phyloP scores from a whole-genome alignment of 2,797 vertebrate species.

The Centroberyx gerrardi region DNA sequence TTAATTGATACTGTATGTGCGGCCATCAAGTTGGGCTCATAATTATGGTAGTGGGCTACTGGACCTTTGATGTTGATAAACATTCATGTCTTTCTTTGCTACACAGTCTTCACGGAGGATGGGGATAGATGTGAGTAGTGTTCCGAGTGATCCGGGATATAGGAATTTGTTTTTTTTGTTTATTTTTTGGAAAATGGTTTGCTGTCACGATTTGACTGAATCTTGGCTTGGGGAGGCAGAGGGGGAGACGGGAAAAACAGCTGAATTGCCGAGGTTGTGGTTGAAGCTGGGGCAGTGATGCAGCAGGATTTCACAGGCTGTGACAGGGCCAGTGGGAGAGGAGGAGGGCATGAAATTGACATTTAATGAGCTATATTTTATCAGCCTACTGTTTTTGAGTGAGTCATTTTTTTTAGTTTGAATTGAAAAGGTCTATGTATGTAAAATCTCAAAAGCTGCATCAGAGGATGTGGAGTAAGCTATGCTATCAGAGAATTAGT shows the following conservation, averaged over 20 bases:
- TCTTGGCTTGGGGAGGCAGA: conserved; percentile 37
- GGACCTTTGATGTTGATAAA: conserved; percentile 81
- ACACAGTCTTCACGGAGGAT: conserved; percentile 56
- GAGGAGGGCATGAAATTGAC: conserved; percentile 65
- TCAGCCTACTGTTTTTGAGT: conserved; percentile 15
- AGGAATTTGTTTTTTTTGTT: conserved; percentile 37
- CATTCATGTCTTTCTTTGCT: conserved; percentile 63
- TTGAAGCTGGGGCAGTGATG: conserved; percentile 87
- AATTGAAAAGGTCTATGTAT: conserved; percentile 34
- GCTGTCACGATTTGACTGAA: conserved; percentile 53
- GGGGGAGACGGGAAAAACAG: conserved; percentile 57
- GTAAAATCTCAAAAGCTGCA: conserved; percentile 36
- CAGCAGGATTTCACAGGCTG: conserved; percentile 87
- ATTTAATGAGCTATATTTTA: conserved; percentile 65
- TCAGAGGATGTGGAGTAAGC: conserved; percentile 38
- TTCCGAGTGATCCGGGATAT: conserved; percentile 25
- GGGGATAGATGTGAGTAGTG: conserved; percentile 11
- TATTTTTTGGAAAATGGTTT: conserved; percentile 20
- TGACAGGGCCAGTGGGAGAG: conserved; percentile 70
- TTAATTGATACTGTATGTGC: conserved; percentile 47
- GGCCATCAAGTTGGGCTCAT: conserved; percentile 63
- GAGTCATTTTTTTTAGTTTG: conserved; percentile 58
- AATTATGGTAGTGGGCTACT: conserved; percentile 57
- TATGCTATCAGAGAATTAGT: conserved; percentile 33
- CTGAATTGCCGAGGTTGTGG: conserved; percentile 74